Percentiles rank a stretch among this genome's conserved stretches.
phyloP scores from a whole-genome alignment of 2,113 vertebrate species.

The Platysteira castanea region DNA sequence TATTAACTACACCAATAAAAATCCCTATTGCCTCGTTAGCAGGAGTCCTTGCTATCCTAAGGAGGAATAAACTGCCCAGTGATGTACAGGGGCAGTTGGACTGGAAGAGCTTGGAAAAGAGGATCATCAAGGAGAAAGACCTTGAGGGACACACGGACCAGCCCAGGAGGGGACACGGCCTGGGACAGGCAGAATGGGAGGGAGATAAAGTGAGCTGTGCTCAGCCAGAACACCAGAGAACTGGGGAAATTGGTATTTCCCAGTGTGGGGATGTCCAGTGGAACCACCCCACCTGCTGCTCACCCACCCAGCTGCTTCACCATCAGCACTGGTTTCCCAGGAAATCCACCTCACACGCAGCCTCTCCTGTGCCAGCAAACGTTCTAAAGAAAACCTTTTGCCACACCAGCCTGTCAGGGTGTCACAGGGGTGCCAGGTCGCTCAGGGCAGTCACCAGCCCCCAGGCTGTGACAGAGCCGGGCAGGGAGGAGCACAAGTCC shows the following conservation, averaged over 20 bases:
- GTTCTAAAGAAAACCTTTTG: background rate
- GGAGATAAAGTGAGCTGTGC: fast-evolving
- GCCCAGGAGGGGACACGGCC: background rate
- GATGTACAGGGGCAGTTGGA: background rate
- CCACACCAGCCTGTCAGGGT: background rate
- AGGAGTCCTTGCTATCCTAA: background rate
- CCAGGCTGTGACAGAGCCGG: background rate
- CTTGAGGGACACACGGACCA: fast-evolving
- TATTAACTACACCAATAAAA: background rate
- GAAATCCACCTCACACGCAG: background rate
- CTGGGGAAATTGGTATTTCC: background rate
- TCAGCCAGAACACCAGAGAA: background rate
- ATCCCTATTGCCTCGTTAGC: background rate
- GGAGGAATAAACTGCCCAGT: background rate
- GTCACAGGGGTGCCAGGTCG: background rate
- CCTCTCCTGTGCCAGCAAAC: background rate
- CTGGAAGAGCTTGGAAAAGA: background rate
- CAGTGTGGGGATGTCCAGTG: fast-evolving
- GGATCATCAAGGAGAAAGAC: background rate
- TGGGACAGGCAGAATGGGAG: background rate
- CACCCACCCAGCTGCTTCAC: background rate
- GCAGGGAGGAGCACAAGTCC: background rate
- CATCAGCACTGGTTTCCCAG: background rate
- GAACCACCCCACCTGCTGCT: background rate
- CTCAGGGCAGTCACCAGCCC: background rate